Conservation (phyloP, 2,888 invertebrate species). For the Pammene aurita region DNA sequence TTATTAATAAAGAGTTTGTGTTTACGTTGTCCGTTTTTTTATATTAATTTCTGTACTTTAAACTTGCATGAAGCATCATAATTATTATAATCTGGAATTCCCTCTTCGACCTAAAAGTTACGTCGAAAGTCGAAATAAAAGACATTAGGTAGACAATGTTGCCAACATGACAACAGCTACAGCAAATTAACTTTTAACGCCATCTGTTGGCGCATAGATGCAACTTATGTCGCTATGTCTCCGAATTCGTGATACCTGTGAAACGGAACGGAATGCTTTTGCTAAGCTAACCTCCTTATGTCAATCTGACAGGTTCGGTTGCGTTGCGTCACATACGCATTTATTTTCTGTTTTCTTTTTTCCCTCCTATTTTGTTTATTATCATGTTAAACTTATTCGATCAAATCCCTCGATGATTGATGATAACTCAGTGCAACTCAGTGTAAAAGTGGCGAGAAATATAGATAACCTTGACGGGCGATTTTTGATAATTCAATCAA, state of each 20-base stretch:
- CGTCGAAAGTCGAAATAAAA: too few species aligned
- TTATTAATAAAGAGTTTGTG: too few species aligned
- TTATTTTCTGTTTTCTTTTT: constrained; percentile 58
- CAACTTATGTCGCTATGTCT: constrained; percentile 1
- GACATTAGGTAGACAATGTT: too few species aligned
- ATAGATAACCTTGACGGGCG: constrained; percentile 7
- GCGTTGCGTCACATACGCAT: constrained; percentile 60
- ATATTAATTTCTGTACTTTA: too few species aligned
- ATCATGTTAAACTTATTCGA: constrained; percentile 6
- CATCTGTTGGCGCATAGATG: constrained; percentile 11
- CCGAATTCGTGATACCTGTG: constrained; percentile 20
- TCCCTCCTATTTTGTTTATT: constrained; percentile 51
- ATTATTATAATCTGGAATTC: too few species aligned
- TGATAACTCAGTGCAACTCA: constrained; percentile 5
- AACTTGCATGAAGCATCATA: too few species aligned
- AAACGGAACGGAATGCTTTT: constrained; percentile 20
- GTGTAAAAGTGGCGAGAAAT: not conserved
- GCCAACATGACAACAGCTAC: too few species aligned
- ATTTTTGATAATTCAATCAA: constrained; percentile 18
- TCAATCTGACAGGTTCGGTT: constrained; percentile 54
- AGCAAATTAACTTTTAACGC: not conserved
- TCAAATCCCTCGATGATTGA: not conserved
- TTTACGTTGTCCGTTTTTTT: too few species aligned
- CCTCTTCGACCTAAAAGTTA: too few species aligned
- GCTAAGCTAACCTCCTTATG: constrained; percentile 20